These are phyloP conservation scores for Chlamydotis undulata DNA, from an alignment of 2,113 vertebrate genomes.

Conservation along the genomic window DNA sequence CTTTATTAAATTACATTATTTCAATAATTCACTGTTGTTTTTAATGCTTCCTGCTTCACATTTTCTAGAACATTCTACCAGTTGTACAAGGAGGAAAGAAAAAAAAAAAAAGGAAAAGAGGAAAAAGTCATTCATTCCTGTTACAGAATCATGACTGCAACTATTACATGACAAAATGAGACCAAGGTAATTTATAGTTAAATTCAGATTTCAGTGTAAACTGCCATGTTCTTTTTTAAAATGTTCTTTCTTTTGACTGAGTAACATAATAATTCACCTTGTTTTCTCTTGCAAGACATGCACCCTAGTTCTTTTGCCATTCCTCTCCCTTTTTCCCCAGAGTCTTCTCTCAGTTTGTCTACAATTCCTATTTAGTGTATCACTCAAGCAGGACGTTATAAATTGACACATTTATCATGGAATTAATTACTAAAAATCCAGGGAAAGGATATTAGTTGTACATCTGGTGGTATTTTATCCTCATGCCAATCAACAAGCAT, in stretches of 20 bases:
- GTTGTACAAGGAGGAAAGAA: background rate
- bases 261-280: background rate
- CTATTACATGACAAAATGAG: background rate
- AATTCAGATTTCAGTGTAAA: background rate
- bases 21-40: slow-evolving; percentile 31
- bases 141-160: background rate
- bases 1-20: slow-evolving; percentile 10
- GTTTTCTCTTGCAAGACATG: background rate
- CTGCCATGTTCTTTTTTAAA: background rate
- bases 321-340: background rate
- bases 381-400: background rate
- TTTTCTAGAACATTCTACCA: slow-evolving; percentile 11
- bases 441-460: background rate
- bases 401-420: background rate
- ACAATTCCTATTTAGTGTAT: background rate
- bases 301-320: background rate
- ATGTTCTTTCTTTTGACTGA: background rate
- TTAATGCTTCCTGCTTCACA: slow-evolving; percentile 14
- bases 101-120: background rate
- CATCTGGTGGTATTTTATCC: background rate
- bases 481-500: background rate
- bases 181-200: background rate
- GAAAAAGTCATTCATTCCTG: background rate
- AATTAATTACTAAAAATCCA: background rate
- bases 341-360: background rate